Evolutionary conservation across 2,113 vertebrate species (phyloP), one percentile per base, ranked within the genome.

Genomic region (Hippocampus barbouri): DNA sequence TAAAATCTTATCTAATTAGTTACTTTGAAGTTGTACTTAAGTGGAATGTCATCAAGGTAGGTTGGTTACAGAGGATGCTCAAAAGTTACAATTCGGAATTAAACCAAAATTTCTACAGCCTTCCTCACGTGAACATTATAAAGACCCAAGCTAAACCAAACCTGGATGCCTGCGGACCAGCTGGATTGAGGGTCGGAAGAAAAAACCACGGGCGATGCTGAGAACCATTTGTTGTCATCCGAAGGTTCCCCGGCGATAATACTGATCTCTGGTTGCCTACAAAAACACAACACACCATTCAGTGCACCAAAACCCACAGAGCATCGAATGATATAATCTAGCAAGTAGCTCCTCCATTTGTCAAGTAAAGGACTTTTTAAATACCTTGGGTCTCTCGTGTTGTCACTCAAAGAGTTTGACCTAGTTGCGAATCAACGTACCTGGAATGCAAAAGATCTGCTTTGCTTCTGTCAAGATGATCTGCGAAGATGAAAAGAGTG

Each of bases 241-340:
- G 97, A 86, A 0, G 94, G 94, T 79, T 97, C 95, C 51, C 94
- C 94, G 51, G 96, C 94, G 85, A 97, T 89, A 63, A 96, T 94
- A 65, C 94, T 96, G 88, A 97, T 97, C 91, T 96, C 94, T 18
- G 95, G 95, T 59, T 92, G 93, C 76, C 96, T 99, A 70, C 57
- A 79, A 79, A 2, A 74, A 30, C 71, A 73, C 27, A 68, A 10
- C 20, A 40, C 1, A 15, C 8, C 23, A 15, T 10, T 40, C 15
- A 72, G 0, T 9, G 40, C 3, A 34, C 25, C 14, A 45, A 60
- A 74, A 54, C 30, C 25, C 15, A 30, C 15, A 18, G 25, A 30
- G 25, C 27, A 60, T 60, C 25, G 30, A 51, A 20, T 1, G 1
- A 51, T 18, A 18, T 16, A 18, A 51, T 51, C 18, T 54, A 3